A percentile compares a stretch with the other conserved stretches of the same genome.
Evolutionary conservation across 2,113 vertebrate genomes (phyloP).

Genomic region (Bungarus multicinctus): DNA sequence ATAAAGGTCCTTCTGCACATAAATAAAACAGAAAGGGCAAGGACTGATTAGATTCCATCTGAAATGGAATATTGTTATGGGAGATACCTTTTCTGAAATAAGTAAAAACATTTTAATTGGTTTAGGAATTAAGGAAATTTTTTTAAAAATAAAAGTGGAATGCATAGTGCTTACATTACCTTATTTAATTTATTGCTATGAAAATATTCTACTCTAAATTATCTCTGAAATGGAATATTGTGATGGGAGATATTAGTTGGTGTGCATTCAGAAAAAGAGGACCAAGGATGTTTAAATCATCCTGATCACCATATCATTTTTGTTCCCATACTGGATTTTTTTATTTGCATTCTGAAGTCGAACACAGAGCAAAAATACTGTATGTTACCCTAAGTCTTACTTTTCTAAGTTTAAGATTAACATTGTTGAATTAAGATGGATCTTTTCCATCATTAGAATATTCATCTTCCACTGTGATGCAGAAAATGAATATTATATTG

Average conservation of each 20-base stretch:
- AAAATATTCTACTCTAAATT: neutral
- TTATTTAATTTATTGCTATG: neutral
- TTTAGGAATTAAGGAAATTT: neutral
- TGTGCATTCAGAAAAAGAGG: neutral
- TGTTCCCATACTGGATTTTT: neutral
- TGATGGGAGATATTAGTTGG: neutral
- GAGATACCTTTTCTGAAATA: neutral
- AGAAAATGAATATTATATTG: neutral
- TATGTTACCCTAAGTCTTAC: neutral
- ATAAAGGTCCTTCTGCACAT: neutral
- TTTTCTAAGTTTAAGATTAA: neutral
- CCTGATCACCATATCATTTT: neutral
- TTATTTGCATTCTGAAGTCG: neutral
- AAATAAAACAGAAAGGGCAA: neutral
- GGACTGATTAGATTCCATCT: neutral
- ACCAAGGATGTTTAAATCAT: neutral
- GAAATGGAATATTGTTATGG: too few relatives aligned
- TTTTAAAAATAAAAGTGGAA: neutral
- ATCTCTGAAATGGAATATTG: neutral
- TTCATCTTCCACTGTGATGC: neutral
- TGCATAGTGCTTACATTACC: neutral
- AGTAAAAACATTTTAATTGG: neutral
- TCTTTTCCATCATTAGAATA: neutral
- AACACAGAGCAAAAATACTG: neutral
- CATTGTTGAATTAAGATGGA: neutral